Evolutionary conservation across 2,797 vertebrate species (phyloP).

Genomic region (Psittacula derbiana): DNA sequence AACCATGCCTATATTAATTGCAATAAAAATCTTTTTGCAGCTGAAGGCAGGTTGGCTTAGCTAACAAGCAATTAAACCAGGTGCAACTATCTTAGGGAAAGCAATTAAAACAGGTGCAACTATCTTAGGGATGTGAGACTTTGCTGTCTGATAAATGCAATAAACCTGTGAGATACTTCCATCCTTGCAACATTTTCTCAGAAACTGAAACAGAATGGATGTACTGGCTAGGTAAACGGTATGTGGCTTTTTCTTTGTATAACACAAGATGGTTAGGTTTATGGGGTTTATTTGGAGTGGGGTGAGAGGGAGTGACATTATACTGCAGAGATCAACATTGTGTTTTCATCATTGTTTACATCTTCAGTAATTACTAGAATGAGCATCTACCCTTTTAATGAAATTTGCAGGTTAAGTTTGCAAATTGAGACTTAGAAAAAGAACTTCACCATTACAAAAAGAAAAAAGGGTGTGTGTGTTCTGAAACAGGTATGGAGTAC

Average conservation of each 20-base stretch:
- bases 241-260: background rate
- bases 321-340: background rate
- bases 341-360: background rate
- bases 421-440: background rate
- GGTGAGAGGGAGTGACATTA: rapidly evolving
- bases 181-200: background rate
- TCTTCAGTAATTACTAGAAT: background rate
- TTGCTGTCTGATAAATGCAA: background rate
- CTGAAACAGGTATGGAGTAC: background rate
- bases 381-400: background rate
- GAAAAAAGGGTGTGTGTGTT: background rate
- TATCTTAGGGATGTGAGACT: background rate
- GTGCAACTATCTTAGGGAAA: background rate
- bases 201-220: background rate
- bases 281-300: background rate
- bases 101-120: conserved; percentile 32
- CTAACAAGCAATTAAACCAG: conserved; percentile 45
- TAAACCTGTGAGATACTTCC: background rate
- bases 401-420: background rate
- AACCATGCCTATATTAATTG: conserved; percentile 9
- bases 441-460: background rate
- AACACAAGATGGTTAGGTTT: rapidly evolving
- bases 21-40: background rate
- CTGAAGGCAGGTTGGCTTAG: background rate
- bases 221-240: background rate